phyloP scores from a whole-genome alignment of 2,113 vertebrate genomes.

The Onychostruthus taczanowskii region DNA sequence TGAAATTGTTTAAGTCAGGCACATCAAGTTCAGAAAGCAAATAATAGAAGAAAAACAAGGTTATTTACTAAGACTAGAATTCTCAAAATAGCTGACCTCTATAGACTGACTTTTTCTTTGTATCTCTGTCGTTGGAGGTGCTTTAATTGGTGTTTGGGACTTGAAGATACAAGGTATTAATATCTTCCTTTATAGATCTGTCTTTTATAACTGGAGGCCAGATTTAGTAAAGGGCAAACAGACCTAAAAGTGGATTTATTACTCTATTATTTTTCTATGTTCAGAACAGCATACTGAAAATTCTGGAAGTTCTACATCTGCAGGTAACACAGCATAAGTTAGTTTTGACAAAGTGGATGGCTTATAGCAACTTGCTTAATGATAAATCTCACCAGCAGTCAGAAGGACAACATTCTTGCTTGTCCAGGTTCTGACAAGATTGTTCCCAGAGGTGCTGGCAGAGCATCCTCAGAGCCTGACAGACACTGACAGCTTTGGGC shows the following conservation, averaged over 20 bases:
- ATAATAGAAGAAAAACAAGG: constrained; percentile 32
- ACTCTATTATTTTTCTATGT: background rate
- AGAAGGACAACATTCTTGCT: background rate
- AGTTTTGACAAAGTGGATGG: background rate
- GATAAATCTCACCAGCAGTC: background rate
- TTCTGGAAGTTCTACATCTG: background rate
- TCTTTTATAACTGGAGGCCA: background rate
- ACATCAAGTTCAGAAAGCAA: background rate
- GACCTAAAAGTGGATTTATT: background rate
- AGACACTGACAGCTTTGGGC: background rate
- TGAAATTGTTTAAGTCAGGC: background rate
- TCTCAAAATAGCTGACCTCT: constrained; percentile 40
- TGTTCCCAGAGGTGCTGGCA: background rate
- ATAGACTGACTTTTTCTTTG: background rate
- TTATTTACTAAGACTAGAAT: constrained; percentile 6
- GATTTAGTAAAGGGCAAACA: background rate
- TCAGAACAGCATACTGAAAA: background rate
- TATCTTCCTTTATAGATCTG: constrained; percentile 12
- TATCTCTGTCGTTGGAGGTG: background rate
- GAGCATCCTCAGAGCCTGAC: background rate
- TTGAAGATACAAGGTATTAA: background rate
- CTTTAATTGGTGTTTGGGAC: background rate
- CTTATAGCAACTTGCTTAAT: background rate
- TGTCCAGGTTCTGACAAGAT: background rate
- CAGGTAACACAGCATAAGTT: background rate